Percentiles rank a stretch among this genome's conserved stretches.
phyloP scores from a whole-genome alignment of 92 coral and sea anemone species.

The Umimayanthus kanabou region DNA sequence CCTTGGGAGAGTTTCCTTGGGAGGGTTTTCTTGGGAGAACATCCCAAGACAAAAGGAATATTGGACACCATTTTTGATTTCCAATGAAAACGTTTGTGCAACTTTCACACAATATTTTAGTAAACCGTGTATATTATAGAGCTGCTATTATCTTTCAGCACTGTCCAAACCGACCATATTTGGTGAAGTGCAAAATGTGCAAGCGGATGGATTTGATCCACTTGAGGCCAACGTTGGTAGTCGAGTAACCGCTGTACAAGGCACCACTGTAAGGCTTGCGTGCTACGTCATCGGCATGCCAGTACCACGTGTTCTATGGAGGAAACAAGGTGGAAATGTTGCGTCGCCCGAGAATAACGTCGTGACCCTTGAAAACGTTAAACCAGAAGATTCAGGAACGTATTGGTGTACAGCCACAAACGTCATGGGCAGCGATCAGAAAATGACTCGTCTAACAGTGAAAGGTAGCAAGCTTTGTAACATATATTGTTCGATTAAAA shows the following conservation, averaged over 20 bases:
- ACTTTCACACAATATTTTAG: too few relatives aligned
- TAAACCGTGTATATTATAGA: too few relatives aligned
- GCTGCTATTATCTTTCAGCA: slow-evolving; percentile 34
- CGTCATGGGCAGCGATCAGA: slow-evolving; percentile 63
- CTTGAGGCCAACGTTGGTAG: slow-evolving; percentile 69
- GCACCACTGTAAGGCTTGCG: slow-evolving; percentile 61
- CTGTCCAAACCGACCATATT: slow-evolving; percentile 66
- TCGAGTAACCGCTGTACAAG: slow-evolving; percentile 57
- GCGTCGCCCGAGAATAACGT: slow-evolving; percentile 33
- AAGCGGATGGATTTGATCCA: slow-evolving; percentile 42
- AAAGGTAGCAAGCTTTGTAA: not conserved
- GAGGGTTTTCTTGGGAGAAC: too few relatives aligned
- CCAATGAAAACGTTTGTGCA: too few relatives aligned
- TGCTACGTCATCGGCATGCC: slow-evolving; percentile 77
- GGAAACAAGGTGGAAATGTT: slow-evolving; percentile 55
- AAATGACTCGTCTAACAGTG: slow-evolving; percentile 46
- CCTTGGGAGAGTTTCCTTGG: too few relatives aligned
- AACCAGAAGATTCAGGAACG: slow-evolving; percentile 61
- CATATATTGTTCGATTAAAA: too few relatives aligned
- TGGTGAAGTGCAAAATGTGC: slow-evolving; percentile 55
- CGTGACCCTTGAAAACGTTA: slow-evolving; percentile 50
- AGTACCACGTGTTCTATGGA: slow-evolving; percentile 71
- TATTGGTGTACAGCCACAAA: slow-evolving; percentile 78
- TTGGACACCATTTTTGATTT: too few relatives aligned
- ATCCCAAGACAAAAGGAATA: too few relatives aligned